phyloP scores from a whole-genome alignment of 2,113 vertebrate species.

The Alosa alosa region DNA sequence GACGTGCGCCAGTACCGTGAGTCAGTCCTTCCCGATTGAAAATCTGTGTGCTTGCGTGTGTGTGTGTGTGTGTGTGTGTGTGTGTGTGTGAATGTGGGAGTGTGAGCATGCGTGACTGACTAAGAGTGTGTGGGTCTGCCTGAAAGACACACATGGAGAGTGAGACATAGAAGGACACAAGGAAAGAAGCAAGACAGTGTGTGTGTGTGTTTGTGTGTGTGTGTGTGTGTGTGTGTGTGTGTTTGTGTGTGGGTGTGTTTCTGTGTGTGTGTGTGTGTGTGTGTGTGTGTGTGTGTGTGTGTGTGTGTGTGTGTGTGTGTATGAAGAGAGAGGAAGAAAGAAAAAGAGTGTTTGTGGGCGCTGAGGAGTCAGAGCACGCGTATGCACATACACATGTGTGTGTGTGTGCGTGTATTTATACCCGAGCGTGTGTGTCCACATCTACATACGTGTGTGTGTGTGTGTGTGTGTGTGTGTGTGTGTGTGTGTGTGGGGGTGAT shows the following conservation, averaged over 20 bases:
- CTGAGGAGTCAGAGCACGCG: neutral
- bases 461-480: slow-evolving; percentile 21
- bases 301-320: slow-evolving; percentile 23
- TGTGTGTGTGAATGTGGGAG: slow-evolving; percentile 34
- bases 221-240: slow-evolving; percentile 9
- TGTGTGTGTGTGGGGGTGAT: neutral
- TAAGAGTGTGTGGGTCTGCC: neutral
- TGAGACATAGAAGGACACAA: neutral
- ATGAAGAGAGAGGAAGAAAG: neutral
- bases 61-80: slow-evolving; percentile 18
- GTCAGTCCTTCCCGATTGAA: slow-evolving; percentile 67
- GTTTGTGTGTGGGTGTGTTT: slow-evolving; percentile 30
- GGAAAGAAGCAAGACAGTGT: slow-evolving; percentile 8
- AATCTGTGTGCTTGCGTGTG: slow-evolving; percentile 34
- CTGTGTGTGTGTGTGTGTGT: slow-evolving; percentile 43
- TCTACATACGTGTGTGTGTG: neutral
- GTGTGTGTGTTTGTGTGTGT: neutral
- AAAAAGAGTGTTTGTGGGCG: neutral
- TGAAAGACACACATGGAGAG: neutral
- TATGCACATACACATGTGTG: neutral
- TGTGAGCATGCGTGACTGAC: slow-evolving; percentile 31
- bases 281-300: slow-evolving; percentile 41
- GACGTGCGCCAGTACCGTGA: slow-evolving; percentile 68
- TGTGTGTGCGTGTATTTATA: slow-evolving; percentile 47
- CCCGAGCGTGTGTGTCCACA: slow-evolving; percentile 40